A percentile compares a stretch with the other conserved stretches of the same genome.
Evolutionary conservation across 1,140 invertebrate genomes (phyloP).

Genomic region (Drosophila obscura): DNA sequence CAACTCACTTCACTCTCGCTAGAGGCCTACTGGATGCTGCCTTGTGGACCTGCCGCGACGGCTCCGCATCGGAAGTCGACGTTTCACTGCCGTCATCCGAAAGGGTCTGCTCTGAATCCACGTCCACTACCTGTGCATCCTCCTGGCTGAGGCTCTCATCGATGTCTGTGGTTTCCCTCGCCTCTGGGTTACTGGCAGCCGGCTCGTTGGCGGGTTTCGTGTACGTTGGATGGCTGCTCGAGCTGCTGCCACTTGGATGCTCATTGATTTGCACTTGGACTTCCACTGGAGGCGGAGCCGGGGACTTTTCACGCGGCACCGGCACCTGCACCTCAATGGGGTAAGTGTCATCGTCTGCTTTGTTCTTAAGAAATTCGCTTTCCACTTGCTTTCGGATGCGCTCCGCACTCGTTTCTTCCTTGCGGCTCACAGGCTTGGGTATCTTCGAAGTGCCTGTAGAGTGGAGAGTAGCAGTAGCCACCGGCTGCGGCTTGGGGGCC

Average conservation of each 20-base stretch:
- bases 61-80: constrained; percentile 45
- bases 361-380: constrained; percentile 48
- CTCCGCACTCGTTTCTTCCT: constrained; percentile 43
- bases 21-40: constrained; percentile 13
- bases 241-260: constrained; percentile 45
- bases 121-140: constrained; percentile 19
- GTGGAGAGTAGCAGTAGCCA: background rate
- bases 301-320: constrained; percentile 13
- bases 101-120: constrained; percentile 16
- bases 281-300: constrained; percentile 13
- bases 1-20: constrained; percentile 35
- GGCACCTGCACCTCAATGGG: constrained; percentile 60
- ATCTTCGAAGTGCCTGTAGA: constrained; percentile 44
- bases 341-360: constrained; percentile 62
- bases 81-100: constrained; percentile 43
- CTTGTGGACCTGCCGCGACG: constrained; percentile 12
- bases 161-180: constrained; percentile 55
- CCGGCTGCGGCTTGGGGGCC: background rate
- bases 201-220: constrained; percentile 26
- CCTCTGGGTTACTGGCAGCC: constrained; percentile 15
- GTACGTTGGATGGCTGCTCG: constrained; percentile 44
- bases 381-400: constrained; percentile 62
- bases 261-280: constrained; percentile 34
- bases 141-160: constrained; percentile 66
- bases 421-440: constrained; percentile 53